Conservation (phyloP, 2,113 vertebrate genomes). For the Echinops telfairi region DNA sequence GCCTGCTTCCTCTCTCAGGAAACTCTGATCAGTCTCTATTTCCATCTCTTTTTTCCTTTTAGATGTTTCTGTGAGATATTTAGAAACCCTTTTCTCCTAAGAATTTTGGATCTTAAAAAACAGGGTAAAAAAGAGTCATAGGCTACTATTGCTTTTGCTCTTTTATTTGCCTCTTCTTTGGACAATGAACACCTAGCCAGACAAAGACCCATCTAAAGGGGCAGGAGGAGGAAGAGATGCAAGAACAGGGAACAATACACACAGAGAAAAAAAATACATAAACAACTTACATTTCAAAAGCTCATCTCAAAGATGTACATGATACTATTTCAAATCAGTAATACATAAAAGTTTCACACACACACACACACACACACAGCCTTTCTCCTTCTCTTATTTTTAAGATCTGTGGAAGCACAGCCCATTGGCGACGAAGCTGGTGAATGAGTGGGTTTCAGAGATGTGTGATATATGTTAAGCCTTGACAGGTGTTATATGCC, state of each 20-base stretch:
- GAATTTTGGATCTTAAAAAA: constrained; percentile 43
- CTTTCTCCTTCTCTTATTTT: neutral
- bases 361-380: no score
- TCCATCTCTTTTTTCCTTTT: neutral
- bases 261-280: constrained; percentile 10
- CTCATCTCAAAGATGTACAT: constrained; percentile 21
- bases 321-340: no score
- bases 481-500: constrained; percentile 50
- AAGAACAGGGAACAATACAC: neutral
- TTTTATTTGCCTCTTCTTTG: neutral
- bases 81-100: neutral
- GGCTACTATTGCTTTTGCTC: neutral
- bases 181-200: neutral
- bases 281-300: constrained; percentile 41
- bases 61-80: constrained; percentile 25
- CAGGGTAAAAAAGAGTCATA: neutral
- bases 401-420: constrained; percentile 13
- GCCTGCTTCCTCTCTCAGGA: neutral
- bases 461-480: constrained; percentile 49
- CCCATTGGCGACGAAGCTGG: constrained; percentile 23
- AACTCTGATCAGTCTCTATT: neutral
- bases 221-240: neutral
- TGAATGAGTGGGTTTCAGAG: constrained; percentile 44
- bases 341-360: no score
- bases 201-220: neutral